Evolutionary conservation across 2,797 vertebrate species (phyloP).

Genomic region (Ptychadena robeensis): DNA sequence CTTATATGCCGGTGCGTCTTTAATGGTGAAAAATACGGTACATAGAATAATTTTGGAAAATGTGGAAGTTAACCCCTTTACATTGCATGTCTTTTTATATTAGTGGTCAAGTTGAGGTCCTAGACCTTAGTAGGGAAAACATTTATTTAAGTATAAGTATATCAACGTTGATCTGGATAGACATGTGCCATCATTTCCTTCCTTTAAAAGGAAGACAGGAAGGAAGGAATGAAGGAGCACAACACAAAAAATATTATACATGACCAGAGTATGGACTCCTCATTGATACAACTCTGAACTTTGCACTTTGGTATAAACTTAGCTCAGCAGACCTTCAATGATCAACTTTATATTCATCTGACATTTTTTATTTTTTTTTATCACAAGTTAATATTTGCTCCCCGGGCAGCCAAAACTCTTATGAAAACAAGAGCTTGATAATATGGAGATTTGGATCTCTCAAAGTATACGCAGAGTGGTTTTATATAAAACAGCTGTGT

Average conservation of each 20-base stretch:
- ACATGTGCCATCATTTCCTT: too few species aligned
- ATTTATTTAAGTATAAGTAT: too few species aligned
- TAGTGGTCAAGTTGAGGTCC: too few species aligned
- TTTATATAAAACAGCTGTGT: conserved; percentile 11
- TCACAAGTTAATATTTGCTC: conserved; percentile 20
- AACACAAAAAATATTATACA: neutral
- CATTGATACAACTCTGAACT: conserved; percentile 8
- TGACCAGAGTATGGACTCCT: neutral
- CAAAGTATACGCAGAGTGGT: neutral
- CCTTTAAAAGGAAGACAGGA: neutral
- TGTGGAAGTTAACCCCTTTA: too few species aligned
- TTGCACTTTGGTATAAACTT: conserved; percentile 1
- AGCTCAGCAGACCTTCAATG: conserved; percentile 7
- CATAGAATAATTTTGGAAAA: too few species aligned
- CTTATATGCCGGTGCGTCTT: too few species aligned
- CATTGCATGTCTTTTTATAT: too few species aligned
- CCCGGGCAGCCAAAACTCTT: neutral
- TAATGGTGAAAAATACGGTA: too few species aligned
- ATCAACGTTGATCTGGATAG: too few species aligned
- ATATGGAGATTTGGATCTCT: conserved; percentile 28
- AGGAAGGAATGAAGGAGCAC: neutral
- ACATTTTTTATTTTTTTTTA: conserved; percentile 20
- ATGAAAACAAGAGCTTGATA: conserved; percentile 40
- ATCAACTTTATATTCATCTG: conserved; percentile 25
- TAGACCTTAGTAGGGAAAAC: too few species aligned